These are phyloP conservation scores for Semicossyphus pulcher DNA, from an alignment of 2,113 vertebrate genomes.

Conservation along the genomic window DNA sequence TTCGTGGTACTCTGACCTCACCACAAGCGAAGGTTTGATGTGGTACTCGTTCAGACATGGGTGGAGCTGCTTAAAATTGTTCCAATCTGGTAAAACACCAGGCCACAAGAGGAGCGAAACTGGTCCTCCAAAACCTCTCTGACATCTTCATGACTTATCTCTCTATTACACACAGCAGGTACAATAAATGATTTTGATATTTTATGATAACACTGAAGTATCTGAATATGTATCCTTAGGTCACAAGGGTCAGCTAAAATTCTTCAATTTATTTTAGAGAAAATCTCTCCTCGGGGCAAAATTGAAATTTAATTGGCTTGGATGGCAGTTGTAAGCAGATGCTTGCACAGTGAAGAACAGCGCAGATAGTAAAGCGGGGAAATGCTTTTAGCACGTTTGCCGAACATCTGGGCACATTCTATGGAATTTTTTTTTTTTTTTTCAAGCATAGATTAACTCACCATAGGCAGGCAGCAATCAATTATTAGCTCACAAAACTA, in stretches of 20 bases:
- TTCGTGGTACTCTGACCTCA: conserved; percentile 70
- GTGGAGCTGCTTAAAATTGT: conserved; percentile 70
- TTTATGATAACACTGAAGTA: neutral
- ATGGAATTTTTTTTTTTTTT: too few relatives aligned
- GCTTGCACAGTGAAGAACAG: neutral
- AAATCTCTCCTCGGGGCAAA: neutral
- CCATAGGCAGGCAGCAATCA: neutral
- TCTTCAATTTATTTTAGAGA: neutral
- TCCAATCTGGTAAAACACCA: conserved; percentile 64
- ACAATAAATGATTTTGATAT: neutral
- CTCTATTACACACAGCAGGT: neutral
- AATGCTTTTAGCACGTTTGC: neutral
- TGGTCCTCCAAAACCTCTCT: conserved; percentile 28
- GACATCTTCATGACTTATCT: neutral
- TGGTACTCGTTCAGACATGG: conserved; percentile 73
- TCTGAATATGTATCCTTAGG: too few relatives aligned
- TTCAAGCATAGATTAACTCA: too few relatives aligned
- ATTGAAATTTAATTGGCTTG: neutral
- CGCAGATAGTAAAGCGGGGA: neutral
- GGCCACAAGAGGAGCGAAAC: conserved; percentile 52
- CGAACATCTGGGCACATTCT: neutral
- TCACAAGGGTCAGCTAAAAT: too few relatives aligned
- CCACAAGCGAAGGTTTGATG: conserved; percentile 70
- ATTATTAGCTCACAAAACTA: neutral
- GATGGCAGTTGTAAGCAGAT: neutral